Base-by-base conservation (phyloP, 2,888 invertebrate genomes). In the Acanthosoma haemorrhoidale region DNA sequence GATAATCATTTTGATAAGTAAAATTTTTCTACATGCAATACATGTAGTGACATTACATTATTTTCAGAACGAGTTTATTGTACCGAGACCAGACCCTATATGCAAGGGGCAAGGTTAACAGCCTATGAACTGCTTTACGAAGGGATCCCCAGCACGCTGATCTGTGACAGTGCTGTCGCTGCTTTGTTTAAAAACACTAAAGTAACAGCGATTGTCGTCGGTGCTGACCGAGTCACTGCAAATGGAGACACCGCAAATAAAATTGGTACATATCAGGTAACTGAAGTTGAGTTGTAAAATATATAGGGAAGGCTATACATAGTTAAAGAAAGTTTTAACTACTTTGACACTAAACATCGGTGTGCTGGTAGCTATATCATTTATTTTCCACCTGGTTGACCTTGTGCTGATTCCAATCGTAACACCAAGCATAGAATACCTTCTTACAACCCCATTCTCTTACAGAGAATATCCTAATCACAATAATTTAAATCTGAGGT, bases 231-330 rank as follows among this genome's bases (percentile, higher is more conserved):
- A 79, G 94, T 92, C 78, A 94, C 93, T 13, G 88, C 90, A 2
- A 99, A 99, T 81, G 99, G 99, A 0, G 98, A 99, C 80, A 97
- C 97, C 0, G 98, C 98, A 0, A 99, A 99, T 80, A 99, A 99
- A 86, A 96, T 98, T 78, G 98, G 96, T 77, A 95, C 95, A 13
- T 95, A 94, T 79, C 94, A 95, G 84, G 84, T 84, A 77, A 68
- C 69, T 39, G 15, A 34, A 18, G 1, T 34, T 38, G n/a, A 1
- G 3, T 43, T 5, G 4, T 21, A 21, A 21, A 21, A 3, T 43
- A 43, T 18, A 38, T 5, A n/a, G 11, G 5, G 32, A 6, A 18
- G n/a, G n/a, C n/a, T n/a, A n/a, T n/a, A n/a, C n/a, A n/a, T n/a
- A n/a, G n/a, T n/a, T n/a, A n/a, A n/a, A n/a, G n/a, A n/a, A n/a